These are phyloP conservation scores for Acridotheres tristis DNA, from an alignment of 2,797 vertebrate species.

Conservation along the genomic window DNA sequence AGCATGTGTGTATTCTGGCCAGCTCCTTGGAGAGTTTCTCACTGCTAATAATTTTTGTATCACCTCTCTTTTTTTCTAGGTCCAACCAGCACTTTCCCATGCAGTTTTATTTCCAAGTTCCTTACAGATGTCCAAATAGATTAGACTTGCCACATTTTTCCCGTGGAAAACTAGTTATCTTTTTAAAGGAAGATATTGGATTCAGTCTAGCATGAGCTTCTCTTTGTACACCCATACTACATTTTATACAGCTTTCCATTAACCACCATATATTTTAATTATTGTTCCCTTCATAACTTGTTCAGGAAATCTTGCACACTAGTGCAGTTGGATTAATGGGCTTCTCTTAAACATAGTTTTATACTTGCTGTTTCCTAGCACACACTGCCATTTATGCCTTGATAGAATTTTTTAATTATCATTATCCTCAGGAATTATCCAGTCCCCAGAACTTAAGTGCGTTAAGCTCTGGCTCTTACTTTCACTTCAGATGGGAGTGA, in stretches of 20 bases:
- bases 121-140: not conserved
- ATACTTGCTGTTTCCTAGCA: slow-evolving; percentile 6
- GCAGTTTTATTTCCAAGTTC: not conserved
- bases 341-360: slow-evolving; percentile 20
- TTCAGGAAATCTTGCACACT: not conserved
- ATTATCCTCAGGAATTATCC: slow-evolving; percentile 28
- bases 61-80: not conserved
- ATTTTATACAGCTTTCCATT: not conserved
- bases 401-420: slow-evolving; percentile 17
- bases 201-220: slow-evolving; percentile 5
- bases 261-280: slow-evolving; percentile 33
- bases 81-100: not conserved
- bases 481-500: not conserved
- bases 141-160: not conserved
- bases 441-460: not conserved
- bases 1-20: not conserved
- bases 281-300: slow-evolving; percentile 19
- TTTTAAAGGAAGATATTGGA: not conserved
- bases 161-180: not conserved
- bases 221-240: not conserved
- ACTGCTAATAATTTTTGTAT: not conserved
- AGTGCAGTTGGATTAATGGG: slow-evolving; percentile 1
- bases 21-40: not conserved
- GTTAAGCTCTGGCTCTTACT: slow-evolving; percentile 13
- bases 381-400: slow-evolving; percentile 8